These are phyloP conservation scores for Amphipoea lucens DNA, from an alignment of 2,888 invertebrate genomes.

Conservation along the genomic window DNA sequence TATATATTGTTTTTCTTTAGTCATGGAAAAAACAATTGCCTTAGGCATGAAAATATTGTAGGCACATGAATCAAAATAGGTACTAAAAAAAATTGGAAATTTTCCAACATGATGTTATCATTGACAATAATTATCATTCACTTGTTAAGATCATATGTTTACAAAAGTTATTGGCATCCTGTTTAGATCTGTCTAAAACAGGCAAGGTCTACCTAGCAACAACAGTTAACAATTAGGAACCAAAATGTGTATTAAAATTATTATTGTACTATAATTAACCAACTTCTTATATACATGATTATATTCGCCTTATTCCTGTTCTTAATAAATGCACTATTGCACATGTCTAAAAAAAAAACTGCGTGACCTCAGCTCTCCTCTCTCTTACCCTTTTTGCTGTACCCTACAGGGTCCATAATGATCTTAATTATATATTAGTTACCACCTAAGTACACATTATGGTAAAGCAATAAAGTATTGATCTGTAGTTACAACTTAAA, in stretches of 20 bases:
- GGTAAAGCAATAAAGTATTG: too few relatives aligned
- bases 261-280: background rate
- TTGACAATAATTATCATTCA: slow-evolving; percentile 23
- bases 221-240: background rate
- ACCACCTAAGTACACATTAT: too few relatives aligned
- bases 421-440: too few relatives aligned
- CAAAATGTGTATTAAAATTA: background rate
- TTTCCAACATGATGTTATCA: background rate
- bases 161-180: background rate
- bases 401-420: too few relatives aligned
- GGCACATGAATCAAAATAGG: background rate
- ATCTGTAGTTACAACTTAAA: too few relatives aligned
- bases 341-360: too few relatives aligned
- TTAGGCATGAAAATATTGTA: background rate
- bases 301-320: background rate
- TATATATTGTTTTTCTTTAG: too few relatives aligned
- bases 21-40: background rate
- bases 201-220: background rate
- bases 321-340: background rate
- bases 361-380: too few relatives aligned
- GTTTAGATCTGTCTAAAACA: background rate
- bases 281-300: too few relatives aligned
- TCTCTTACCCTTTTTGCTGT: too few relatives aligned
- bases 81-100: background rate
- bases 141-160: background rate